Evolutionary conservation across 2,797 vertebrate species (phyloP), one percentile per base, ranked within the genome.

Genomic region (Hypotaenidia philippensis): DNA sequence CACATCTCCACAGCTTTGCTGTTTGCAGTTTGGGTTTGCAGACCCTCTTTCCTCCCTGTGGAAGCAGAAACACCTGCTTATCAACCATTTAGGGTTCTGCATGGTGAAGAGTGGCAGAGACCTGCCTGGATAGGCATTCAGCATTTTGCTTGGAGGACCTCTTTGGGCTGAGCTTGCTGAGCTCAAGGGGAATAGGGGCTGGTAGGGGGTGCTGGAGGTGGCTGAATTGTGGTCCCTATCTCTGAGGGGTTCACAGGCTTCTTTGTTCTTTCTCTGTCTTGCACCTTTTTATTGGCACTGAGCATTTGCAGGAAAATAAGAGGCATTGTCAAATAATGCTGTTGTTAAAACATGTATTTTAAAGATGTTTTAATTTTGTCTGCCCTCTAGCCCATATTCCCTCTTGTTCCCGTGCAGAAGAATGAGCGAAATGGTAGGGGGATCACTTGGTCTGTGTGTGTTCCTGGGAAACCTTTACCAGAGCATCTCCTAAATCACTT

Each of bases 281-380:
- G 52, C 17, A 56, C n/a, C n/a, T 77, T 2, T 68, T 82, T 71
- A 21, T 50, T 0, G 0, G 11, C 0, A 1, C 38, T 36, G 44
- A 66, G 15, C 31, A 40, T 64, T 66, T 78, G 19, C 70, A 81
- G 50, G 65, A 64, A 86, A 68, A 32, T 17, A 70, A 72, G 18
- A 68, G 27, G 7, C 25, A 41, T 57, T 92, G 65, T 78, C 21
- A 88, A 86, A 52, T 79, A 82, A 50, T 32, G 8, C 44, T 49
- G 5, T 9, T 77, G 56, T 66, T 17, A 74, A 79, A 85, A 34
- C 36, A 45, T 13, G 0, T 53, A 8, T 59, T 86, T 72, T 34
- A 76, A 87, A 61, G 32, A 26, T 52, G 64, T 71, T 69, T 44
- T 53, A 64, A 49, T 16, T 49, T 61, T 20, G 1, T 63, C 34